Percentiles rank a stretch among this genome's conserved stretches.
Evolutionary conservation across 2,797 vertebrate species (phyloP).

Genomic region (Ctenopoma multispine): DNA sequence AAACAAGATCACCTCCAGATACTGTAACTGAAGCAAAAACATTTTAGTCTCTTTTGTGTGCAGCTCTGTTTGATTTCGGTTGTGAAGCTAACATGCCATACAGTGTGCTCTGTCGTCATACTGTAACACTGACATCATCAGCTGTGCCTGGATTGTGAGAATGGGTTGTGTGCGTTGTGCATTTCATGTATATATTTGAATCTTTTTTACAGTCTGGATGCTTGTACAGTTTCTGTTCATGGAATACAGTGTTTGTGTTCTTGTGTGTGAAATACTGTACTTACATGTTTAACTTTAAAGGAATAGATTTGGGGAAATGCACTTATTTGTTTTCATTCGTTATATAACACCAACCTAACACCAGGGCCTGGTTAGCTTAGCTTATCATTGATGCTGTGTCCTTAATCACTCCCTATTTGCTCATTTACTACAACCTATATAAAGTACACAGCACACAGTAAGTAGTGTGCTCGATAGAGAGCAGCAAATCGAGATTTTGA

Average conservation of each 20-base stretch:
- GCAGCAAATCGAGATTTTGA: too few relatives aligned
- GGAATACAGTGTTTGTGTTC: slow-evolving; percentile 46
- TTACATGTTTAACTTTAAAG: slow-evolving; percentile 49
- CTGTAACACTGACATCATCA: slow-evolving; percentile 51
- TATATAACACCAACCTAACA: slow-evolving; percentile 5
- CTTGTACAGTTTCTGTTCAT: slow-evolving; percentile 74
- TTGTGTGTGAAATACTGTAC: slow-evolving; percentile 41
- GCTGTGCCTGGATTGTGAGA: slow-evolving; percentile 72
- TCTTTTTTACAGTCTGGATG: slow-evolving; percentile 74
- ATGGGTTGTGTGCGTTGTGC: slow-evolving; percentile 72
- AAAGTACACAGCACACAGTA: too few relatives aligned
- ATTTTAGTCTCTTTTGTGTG: slow-evolving; percentile 54
- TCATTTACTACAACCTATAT: too few relatives aligned
- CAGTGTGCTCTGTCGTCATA: slow-evolving; percentile 60
- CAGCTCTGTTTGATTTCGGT: slow-evolving; percentile 68
- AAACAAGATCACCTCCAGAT: slow-evolving; percentile 48
- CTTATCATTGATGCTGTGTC: neutral
- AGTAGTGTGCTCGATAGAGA: too few relatives aligned
- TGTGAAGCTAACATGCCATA: slow-evolving; percentile 69
- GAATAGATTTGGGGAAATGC: slow-evolving; percentile 34
- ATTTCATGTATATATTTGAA: slow-evolving; percentile 79
- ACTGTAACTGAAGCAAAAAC: slow-evolving; percentile 51
- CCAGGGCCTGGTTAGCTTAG: neutral
- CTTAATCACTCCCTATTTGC: too few relatives aligned
- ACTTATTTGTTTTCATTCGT: slow-evolving; percentile 12